Conservation (phyloP, 2,888 invertebrate species). For the Scaptodrosophila latifasciaeformis region DNA sequence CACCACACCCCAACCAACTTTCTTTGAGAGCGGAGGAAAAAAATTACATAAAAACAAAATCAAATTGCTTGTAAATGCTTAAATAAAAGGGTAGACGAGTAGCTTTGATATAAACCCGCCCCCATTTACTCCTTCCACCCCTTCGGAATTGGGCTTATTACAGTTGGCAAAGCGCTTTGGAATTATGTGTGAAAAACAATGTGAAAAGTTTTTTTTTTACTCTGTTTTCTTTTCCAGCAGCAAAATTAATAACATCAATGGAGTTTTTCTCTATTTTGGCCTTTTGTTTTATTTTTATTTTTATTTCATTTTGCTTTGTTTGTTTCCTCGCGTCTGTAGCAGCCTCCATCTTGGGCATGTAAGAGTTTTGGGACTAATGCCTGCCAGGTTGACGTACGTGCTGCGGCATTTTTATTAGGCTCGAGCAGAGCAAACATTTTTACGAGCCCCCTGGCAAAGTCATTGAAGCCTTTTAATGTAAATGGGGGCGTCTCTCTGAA, state of each 20-base stretch:
- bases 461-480: constrained; percentile 2
- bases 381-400: constrained; percentile 64
- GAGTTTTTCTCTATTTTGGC: constrained; percentile 30
- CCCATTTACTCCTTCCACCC: constrained; percentile 15
- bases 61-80: constrained; percentile 59
- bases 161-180: constrained; percentile 1
- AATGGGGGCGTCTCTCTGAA: background rate
- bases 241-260: constrained; percentile 59
- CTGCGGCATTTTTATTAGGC: constrained; percentile 69
- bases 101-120: constrained; percentile 24
- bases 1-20: too few species aligned
- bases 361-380: too few species aligned
- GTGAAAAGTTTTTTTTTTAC: constrained; percentile 43
- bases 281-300: constrained; percentile 13
- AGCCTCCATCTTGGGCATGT: too few species aligned
- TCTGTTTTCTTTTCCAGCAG: too few species aligned
- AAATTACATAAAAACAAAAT: constrained; percentile 32
- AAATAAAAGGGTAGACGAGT: constrained; percentile 41
- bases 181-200: constrained; percentile 21
- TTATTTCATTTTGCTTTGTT: too few species aligned
- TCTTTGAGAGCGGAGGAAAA: constrained; percentile 2
- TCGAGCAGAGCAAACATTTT: constrained; percentile 39
- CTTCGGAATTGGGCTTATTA: constrained; percentile 7
- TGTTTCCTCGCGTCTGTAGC: too few species aligned
- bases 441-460: constrained; percentile 39